phyloP scores from a whole-genome alignment of 2,888 invertebrate genomes.

The Griposia aprilina region DNA sequence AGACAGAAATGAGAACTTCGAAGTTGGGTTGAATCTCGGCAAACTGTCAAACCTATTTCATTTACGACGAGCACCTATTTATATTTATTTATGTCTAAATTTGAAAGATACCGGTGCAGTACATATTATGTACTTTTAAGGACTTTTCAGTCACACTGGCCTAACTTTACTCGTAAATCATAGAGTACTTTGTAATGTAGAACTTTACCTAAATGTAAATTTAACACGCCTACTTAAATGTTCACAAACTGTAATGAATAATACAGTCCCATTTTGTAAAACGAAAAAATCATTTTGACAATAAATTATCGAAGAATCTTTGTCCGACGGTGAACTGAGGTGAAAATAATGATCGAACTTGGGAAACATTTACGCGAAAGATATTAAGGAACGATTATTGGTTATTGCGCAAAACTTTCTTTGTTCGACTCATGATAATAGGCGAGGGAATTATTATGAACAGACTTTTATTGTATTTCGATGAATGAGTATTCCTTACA shows the following conservation, averaged over 20 bases:
- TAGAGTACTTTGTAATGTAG: slow-evolving; percentile 53
- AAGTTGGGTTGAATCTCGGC: slow-evolving; percentile 68
- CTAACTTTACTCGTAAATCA: slow-evolving; percentile 64
- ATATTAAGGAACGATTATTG: slow-evolving; percentile 78
- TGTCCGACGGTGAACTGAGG: slow-evolving; percentile 63
- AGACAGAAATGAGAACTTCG: slow-evolving; percentile 67
- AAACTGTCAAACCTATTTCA: slow-evolving; percentile 77
- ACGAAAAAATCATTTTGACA: slow-evolving; percentile 56
- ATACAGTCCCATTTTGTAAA: slow-evolving; percentile 52
- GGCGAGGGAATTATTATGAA: slow-evolving; percentile 66
- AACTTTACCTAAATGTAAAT: slow-evolving; percentile 58
- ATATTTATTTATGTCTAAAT: slow-evolving; percentile 65
- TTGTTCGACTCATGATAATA: slow-evolving; percentile 71
- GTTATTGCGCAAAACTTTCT: slow-evolving; percentile 78
- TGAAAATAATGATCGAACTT: slow-evolving; percentile 77
- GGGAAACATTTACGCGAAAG: slow-evolving; percentile 76
- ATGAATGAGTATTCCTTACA: slow-evolving; percentile 51
- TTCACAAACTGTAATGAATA: slow-evolving; percentile 62
- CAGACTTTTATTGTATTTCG: slow-evolving; percentile 64
- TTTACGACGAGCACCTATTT: slow-evolving; percentile 65
- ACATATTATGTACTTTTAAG: slow-evolving; percentile 57
- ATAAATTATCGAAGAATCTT: slow-evolving; percentile 61
- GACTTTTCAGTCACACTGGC: slow-evolving; percentile 57
- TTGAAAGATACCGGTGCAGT: slow-evolving; percentile 59
- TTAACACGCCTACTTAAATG: slow-evolving; percentile 60